Evolutionary conservation across 1,140 invertebrate species (phyloP).

Genomic region (Rhopalosiphum maidis): DNA sequence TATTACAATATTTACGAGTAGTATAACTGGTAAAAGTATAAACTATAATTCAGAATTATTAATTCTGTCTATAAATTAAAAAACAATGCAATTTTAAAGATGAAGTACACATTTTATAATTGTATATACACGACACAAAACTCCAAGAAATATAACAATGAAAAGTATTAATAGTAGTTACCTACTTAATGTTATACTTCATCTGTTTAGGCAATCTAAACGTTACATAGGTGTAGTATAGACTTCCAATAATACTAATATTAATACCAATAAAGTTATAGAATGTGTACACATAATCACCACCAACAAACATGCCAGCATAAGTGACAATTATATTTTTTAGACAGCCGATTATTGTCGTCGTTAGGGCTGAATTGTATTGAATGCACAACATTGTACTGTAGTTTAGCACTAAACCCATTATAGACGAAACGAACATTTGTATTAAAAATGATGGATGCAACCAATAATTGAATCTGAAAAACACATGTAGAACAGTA

Average conservation of each 20-base stretch:
- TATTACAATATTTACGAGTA: too few species aligned
- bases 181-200: too few species aligned
- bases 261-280: conserved; percentile 95
- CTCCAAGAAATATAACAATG: too few species aligned
- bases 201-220: conserved; percentile 65
- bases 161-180: too few species aligned
- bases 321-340: conserved; percentile 92
- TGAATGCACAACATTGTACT: conserved; percentile 94
- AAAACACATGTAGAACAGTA: not conserved
- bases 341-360: conserved; percentile 96
- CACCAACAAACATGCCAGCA: conserved; percentile 96
- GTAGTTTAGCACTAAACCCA: conserved; percentile 96
- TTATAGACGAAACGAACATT: conserved; percentile 90
- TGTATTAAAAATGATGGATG: conserved; percentile 80
- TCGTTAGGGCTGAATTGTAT: conserved; percentile 97
- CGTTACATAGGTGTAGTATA: conserved; percentile 81
- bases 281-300: conserved; percentile 94
- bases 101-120: too few species aligned
- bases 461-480: conserved; percentile 69
- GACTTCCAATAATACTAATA: conserved; percentile 82
- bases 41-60: too few species aligned
- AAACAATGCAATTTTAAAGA: too few species aligned
- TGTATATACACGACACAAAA: too few species aligned
- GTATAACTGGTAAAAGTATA: too few species aligned
- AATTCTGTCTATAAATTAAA: too few species aligned